These are phyloP conservation scores for Gadopsis marmoratus DNA, from an alignment of 2,797 vertebrate species.

Conservation along the genomic window DNA sequence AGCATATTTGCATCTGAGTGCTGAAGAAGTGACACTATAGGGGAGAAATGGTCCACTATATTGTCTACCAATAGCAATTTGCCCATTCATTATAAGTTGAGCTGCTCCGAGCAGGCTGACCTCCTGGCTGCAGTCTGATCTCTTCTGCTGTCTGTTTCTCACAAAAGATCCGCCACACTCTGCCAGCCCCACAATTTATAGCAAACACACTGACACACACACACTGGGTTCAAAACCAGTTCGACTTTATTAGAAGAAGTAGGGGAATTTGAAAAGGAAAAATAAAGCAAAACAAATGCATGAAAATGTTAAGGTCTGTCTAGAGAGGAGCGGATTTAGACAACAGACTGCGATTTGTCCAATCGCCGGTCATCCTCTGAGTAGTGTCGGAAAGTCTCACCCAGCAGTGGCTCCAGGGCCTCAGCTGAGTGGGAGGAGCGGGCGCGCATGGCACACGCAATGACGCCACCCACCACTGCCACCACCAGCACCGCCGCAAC, in stretches of 20 bases:
- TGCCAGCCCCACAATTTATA: slow-evolving; percentile 14
- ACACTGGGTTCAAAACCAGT: slow-evolving; percentile 58
- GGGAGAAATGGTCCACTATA: background rate
- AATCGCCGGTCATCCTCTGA: slow-evolving; percentile 88
- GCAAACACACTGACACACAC: slow-evolving; percentile 20
- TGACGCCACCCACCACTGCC: slow-evolving; percentile 85
- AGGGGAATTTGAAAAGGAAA: slow-evolving; percentile 18
- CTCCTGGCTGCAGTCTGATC: slow-evolving; percentile 10
- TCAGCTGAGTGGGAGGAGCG: slow-evolving; percentile 84
- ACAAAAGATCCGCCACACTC: slow-evolving; percentile 6
- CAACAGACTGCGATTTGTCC: slow-evolving; percentile 87
- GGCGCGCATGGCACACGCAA: slow-evolving; percentile 84
- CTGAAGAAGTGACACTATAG: background rate
- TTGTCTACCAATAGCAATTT: background rate
- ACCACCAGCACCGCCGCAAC: slow-evolving; percentile 88
- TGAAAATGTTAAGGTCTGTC: slow-evolving; percentile 45
- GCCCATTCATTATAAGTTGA: slow-evolving; percentile 16
- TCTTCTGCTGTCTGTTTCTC: slow-evolving; percentile 4
- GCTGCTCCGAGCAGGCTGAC: slow-evolving; percentile 26
- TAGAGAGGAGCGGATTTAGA: slow-evolving; percentile 73
- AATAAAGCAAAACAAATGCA: slow-evolving; percentile 41
- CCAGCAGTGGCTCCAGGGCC: slow-evolving; percentile 91
- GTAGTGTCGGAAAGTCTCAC: slow-evolving; percentile 90
- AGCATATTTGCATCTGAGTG: background rate
- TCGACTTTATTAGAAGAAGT: slow-evolving; percentile 76